Base-by-base conservation (phyloP, 2,888 invertebrate genomes). In the Seira ritae region DNA sequence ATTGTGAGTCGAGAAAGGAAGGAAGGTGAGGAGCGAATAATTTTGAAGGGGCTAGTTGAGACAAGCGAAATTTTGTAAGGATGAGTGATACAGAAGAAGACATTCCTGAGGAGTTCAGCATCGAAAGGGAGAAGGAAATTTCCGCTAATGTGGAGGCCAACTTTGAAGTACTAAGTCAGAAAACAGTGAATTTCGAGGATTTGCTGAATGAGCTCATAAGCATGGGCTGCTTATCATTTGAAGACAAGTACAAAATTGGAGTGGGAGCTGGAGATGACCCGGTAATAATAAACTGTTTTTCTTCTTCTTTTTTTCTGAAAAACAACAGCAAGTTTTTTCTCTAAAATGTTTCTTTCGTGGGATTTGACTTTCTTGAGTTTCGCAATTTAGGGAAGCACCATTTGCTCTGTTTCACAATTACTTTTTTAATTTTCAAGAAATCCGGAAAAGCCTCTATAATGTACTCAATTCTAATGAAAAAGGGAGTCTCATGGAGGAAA, bases 231-330 rank as follows among this genome's bases (percentile, higher is more conserved):
- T 73, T 85, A 20, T 80, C 83, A 12, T 76, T 85, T 72, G 85
- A 85, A 42, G 85, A 85, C 72, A 85, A 85, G 70, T 85, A 83
- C 65, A 76, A 85, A 80, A 80, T 85, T 55, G 74, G 83, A n/a
- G 23, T 72, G 50, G 85, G 73, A 0, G 82, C 76, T n/a, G 80
- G 72, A n/a, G 85, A 85, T 70, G 85, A 80, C 37, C 73, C 80
- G 72, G 80, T 80, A 80, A 73, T 19, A 10, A 31, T 3, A 50
- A n/a, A n/a, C n/a, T n/a, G n/a, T n/a, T n/a, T n/a, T n/a, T n/a
- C n/a, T n/a, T n/a, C n/a, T n/a, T n/a, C n/a, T n/a, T n/a, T n/a
- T n/a, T n/a, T n/a, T n/a, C n/a, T n/a, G n/a, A n/a, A n/a, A n/a
- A n/a, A n/a, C n/a, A n/a, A n/a, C n/a, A n/a, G n/a, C n/a, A n/a